These are phyloP conservation scores for Dendrophyllia cribrosa DNA, from an alignment of 64 coral and sea anemone genomes.

Conservation along the genomic window DNA sequence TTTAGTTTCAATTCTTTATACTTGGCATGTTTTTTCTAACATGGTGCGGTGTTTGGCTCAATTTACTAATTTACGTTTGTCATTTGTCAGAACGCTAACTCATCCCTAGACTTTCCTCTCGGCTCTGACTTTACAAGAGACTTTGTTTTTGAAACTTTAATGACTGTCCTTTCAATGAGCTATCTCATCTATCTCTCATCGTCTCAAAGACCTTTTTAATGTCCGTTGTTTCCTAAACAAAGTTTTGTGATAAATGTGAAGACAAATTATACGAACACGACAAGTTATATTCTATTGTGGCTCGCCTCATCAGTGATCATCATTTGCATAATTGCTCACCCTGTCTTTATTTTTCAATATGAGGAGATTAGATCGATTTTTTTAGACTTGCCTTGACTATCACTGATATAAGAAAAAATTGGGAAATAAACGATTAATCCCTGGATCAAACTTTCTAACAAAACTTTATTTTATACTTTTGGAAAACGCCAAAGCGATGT, in stretches of 20 bases:
- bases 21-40: neutral
- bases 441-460: neutral
- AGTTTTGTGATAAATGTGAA: conserved; percentile 54
- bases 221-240: conserved; percentile 42
- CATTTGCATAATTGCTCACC: conserved; percentile 45
- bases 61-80: conserved; percentile 41
- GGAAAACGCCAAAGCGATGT: neutral
- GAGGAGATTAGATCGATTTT: neutral
- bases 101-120: neutral
- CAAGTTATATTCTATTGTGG: conserved; percentile 57
- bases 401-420: neutral
- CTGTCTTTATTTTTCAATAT: neutral
- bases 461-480: neutral
- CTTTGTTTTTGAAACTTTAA: conserved; percentile 44
- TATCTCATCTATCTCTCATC: too few species aligned
- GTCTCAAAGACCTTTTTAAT: conserved; percentile 38
- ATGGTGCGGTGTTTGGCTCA: neutral
- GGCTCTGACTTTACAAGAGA: neutral
- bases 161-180: conserved; percentile 41
- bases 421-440: too few species aligned
- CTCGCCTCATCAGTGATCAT: neutral
- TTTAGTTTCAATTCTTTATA: conserved; percentile 31
- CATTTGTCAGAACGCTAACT: neutral
- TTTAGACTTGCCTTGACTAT: neutral
- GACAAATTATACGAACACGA: conserved; percentile 45